Percentiles rank a stretch among this genome's conserved stretches.
phyloP scores from a whole-genome alignment of 2,113 vertebrate genomes.

The Corvus moneduloides region DNA sequence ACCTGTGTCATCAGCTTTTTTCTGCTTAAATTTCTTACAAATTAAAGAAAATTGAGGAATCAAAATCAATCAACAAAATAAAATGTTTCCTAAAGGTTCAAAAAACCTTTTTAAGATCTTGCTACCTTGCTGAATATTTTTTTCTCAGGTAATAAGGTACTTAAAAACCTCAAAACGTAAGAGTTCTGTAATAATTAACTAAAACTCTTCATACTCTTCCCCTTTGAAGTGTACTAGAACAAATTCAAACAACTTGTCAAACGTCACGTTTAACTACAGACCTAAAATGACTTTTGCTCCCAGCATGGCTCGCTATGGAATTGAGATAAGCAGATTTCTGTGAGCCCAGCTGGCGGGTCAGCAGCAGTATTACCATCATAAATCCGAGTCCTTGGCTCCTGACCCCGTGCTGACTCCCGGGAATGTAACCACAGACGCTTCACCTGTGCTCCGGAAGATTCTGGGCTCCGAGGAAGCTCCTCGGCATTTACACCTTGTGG shows the following conservation, averaged over 20 bases:
- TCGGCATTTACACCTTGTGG: rapidly evolving
- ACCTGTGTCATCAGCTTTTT: not conserved
- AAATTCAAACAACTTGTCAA: not conserved
- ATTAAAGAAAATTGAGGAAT: not conserved
- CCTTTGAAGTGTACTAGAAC: not conserved
- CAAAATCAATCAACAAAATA: not conserved
- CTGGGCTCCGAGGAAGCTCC: rapidly evolving
- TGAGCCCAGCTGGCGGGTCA: not conserved
- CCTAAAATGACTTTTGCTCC: not conserved
- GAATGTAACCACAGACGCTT: not conserved
- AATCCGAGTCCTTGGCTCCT: not conserved
- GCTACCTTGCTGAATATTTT: not conserved
- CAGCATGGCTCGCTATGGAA: not conserved
- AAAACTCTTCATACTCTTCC: not conserved
- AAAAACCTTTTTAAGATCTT: not conserved
- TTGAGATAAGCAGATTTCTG: not conserved
- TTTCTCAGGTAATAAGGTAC: not conserved
- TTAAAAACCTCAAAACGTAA: not conserved
- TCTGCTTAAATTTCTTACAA: not conserved
- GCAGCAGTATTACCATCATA: not conserved
- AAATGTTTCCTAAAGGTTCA: not conserved
- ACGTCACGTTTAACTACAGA: not conserved
- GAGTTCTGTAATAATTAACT: not conserved
- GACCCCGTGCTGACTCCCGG: not conserved
- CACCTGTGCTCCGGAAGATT: not conserved